phyloP scores from a whole-genome alignment of 1,140 invertebrate species.

The Drosophila burlai region DNA sequence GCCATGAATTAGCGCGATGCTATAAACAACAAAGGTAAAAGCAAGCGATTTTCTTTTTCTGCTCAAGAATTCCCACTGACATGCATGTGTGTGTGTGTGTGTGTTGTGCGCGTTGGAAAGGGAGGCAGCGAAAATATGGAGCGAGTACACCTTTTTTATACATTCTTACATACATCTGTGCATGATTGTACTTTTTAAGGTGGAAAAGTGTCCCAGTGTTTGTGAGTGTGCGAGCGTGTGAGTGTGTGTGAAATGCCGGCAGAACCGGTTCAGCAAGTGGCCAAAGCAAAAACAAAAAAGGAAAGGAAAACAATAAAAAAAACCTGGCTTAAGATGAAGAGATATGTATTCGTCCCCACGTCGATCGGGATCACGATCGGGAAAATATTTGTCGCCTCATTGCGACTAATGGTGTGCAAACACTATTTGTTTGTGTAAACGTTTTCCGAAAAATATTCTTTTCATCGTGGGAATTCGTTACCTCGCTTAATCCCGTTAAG shows the following conservation, averaged over 20 bases:
- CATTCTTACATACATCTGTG: constrained; percentile 1
- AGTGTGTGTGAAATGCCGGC: constrained; percentile 68
- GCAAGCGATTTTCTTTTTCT: constrained; percentile 17
- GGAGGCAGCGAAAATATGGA: constrained; percentile 17
- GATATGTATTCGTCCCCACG: constrained; percentile 29
- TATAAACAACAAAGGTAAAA: constrained; percentile 50
- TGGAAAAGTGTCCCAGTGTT: constrained; percentile 47
- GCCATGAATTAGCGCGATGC: constrained; percentile 17
- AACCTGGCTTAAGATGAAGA: constrained; percentile 17
- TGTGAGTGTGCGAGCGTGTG: constrained; percentile 19
- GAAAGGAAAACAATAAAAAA: constrained; percentile 35
- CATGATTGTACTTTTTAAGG: constrained; percentile 22
- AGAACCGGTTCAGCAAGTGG: constrained; percentile 79
- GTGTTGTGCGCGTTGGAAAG: constrained; percentile 16
- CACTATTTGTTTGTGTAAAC: not conserved
- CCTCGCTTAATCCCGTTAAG: not conserved
- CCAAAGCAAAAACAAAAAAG: constrained; percentile 56
- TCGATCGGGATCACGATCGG: constrained; percentile 42
- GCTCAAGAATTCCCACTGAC: constrained; percentile 28
- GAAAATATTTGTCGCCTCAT: constrained; percentile 30
- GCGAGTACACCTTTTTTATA: constrained; percentile 20
- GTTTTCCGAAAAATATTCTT: not conserved
- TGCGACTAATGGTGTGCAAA: constrained; percentile 8
- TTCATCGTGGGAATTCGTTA: not conserved
- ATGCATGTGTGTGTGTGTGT: constrained; percentile 20